A percentile compares a stretch with the other conserved stretches of the same genome.
Conservation (phyloP, 2,888 invertebrate genomes). For the Meandrusa payeni region DNA sequence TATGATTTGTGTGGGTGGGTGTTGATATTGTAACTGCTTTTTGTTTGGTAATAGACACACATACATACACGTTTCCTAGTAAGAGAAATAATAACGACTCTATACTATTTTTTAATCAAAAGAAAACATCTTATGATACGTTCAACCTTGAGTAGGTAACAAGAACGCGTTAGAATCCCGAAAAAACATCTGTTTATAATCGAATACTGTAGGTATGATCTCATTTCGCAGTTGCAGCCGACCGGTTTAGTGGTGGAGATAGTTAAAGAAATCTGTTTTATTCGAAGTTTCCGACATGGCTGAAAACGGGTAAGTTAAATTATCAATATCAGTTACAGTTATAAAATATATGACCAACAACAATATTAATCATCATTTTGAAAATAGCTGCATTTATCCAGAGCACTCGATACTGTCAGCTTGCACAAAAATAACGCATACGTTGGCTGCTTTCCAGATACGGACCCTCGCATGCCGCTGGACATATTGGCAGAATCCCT, state of each 20-base stretch:
- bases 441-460: conserved; percentile 72
- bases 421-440: conserved; percentile 63
- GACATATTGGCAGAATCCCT: conserved; percentile 74
- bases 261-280: conserved; percentile 25
- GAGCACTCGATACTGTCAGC: conserved; percentile 38
- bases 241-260: conserved; percentile 29
- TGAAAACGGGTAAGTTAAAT: conserved; percentile 58
- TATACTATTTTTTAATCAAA: conserved; percentile 2
- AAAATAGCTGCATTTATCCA: conserved; percentile 31
- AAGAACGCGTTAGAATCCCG: conserved; percentile 35
- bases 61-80: too few species aligned
- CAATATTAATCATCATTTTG: conserved; percentile 7
- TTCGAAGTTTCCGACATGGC: conserved; percentile 51
- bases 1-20: too few species aligned
- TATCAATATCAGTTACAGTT: conserved; percentile 28
- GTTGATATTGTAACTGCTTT: too few species aligned
- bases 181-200: conserved; percentile 42
- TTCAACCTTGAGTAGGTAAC: conserved; percentile 32
- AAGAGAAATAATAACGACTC: not conserved
- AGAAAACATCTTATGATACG: not conserved
- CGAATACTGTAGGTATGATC: conserved; percentile 44
- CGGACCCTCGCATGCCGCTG: conserved; percentile 55
- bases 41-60: too few species aligned
- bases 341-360: not conserved
- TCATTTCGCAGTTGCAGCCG: conserved; percentile 47